Conservation (phyloP, 2,113 vertebrate genomes). For the Phrynosoma platyrhinos region DNA sequence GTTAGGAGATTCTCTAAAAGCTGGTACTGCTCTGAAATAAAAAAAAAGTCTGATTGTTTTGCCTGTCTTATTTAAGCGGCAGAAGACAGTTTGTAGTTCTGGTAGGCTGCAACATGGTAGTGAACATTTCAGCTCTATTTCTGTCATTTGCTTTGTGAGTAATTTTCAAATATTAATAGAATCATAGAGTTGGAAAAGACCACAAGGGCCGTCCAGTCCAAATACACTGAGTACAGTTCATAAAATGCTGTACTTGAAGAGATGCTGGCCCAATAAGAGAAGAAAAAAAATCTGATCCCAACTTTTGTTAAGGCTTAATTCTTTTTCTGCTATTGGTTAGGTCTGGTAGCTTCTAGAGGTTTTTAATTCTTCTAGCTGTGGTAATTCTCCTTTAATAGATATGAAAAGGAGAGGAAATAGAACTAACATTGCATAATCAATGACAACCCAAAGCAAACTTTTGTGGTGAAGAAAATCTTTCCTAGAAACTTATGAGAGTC, state of each 20-base stretch:
- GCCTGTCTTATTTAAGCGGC: conserved; percentile 17
- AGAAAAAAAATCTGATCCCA: neutral
- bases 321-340: conserved; percentile 2
- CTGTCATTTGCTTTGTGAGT: conserved; percentile 25
- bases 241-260: conserved; percentile 1
- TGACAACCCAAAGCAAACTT: neutral
- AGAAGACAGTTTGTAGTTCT: neutral
- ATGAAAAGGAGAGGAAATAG: neutral
- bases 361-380: conserved; percentile 1
- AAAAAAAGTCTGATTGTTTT: conserved; percentile 23
- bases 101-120: neutral
- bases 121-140: conserved; percentile 24
- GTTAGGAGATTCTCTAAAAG: conserved; percentile 21
- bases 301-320: conserved; percentile 7
- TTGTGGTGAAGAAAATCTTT: neutral
- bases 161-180: conserved; percentile 35
- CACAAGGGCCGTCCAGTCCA: too few relatives aligned
- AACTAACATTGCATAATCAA: conserved; percentile 1
- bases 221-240: neutral
- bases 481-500: neutral
- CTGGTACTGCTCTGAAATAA: conserved; percentile 9
- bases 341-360: conserved; percentile 3
- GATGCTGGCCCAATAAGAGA: neutral
- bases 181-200: too few relatives aligned
- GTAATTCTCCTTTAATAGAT: neutral